Evolutionary conservation across 92 coral and sea anemone species (phyloP).

Genomic region (Palythoa heliodiscus): DNA sequence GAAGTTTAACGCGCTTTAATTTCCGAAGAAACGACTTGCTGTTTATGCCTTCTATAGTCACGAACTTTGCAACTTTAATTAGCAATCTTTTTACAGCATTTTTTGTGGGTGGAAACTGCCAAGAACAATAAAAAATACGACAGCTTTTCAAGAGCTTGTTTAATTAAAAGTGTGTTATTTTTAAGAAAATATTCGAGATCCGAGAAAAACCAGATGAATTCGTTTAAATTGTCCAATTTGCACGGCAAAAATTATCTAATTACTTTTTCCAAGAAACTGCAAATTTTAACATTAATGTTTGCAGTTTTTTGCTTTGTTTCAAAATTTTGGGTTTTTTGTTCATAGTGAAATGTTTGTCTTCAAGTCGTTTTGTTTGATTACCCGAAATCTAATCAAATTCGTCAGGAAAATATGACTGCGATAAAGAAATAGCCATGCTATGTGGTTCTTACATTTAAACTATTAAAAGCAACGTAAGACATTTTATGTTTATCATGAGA

Average conservation of each 20-base stretch:
- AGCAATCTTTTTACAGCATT: not conserved
- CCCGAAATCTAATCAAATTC: conserved; percentile 39
- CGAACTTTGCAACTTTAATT: not conserved
- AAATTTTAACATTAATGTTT: conserved; percentile 18
- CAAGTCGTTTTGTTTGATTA: conserved; percentile 38
- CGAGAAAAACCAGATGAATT: not conserved
- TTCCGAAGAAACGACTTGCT: not conserved
- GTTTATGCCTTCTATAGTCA: not conserved
- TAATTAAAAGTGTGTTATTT: conserved; percentile 25
- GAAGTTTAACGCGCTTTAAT: conserved; percentile 21
- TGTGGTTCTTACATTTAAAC: too few relatives aligned
- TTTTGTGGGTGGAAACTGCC: conserved; percentile 38
- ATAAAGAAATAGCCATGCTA: not conserved
- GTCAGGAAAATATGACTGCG: conserved; percentile 8
- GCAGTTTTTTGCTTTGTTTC: conserved; percentile 21
- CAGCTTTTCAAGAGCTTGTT: conserved; percentile 29
- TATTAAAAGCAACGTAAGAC: not conserved
- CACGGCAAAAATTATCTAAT: conserved; percentile 14
- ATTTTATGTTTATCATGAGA: not conserved
- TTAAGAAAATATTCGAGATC: not conserved
- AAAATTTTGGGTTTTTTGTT: conserved; percentile 1
- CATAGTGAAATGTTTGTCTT: conserved; percentile 33
- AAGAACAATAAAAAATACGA: conserved; percentile 12
- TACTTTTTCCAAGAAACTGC: conserved; percentile 1
- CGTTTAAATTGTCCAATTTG: not conserved